Base-by-base conservation (phyloP, 2,113 vertebrate species). In the Xyliphius kryptos region DNA sequence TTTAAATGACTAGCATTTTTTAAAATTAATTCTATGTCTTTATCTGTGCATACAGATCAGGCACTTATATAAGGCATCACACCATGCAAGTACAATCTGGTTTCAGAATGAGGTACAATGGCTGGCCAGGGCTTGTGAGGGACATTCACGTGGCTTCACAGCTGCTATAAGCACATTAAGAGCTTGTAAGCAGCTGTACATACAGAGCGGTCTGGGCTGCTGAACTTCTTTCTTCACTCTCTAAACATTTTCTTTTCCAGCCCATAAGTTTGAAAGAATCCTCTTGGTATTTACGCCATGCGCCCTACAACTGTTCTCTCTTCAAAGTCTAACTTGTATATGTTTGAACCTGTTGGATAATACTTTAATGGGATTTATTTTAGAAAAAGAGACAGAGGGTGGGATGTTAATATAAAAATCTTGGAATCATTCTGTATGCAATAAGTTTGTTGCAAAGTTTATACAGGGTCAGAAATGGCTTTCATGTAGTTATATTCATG, bases 211-310 rank as follows among this genome's bases (percentile, higher is more conserved):
- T 26, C 60, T 21, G 5, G 10, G 2, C 61, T 55, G 41, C 49
- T 1, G 2, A 9, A 38, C 40, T 63, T 26, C 60, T 49, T 59
- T 50, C 54, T 67, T 60, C 15, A 22, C 49, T 72, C 54, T 63
- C 26, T 50, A 67, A 72, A 72, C 65, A 72, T 67, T 67, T 68
- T 67, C 52, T 72, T 63, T 71, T 67, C 36, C 59, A 63, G 40
- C 26, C 55, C 22, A 63, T 59, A 44, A 63, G 49, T 72, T 63
- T 63, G 53, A 10, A 58, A 2, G 53, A 53, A 59, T n/a, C 41
- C 46, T 60, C 40, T 51, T 51, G 53, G 46, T 26, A 66, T 57
- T 67, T 48, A 50, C 36, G 15, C 40, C 66, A 54, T 19, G 14
- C 10, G 12, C 4, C n/a, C n/a, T n/a, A n/a, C n/a, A n/a, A n/a